Evolutionary conservation across 2,888 invertebrate genomes (phyloP), one percentile per base, ranked within the genome.

Genomic region (Aporophyla lueneburgensis): DNA sequence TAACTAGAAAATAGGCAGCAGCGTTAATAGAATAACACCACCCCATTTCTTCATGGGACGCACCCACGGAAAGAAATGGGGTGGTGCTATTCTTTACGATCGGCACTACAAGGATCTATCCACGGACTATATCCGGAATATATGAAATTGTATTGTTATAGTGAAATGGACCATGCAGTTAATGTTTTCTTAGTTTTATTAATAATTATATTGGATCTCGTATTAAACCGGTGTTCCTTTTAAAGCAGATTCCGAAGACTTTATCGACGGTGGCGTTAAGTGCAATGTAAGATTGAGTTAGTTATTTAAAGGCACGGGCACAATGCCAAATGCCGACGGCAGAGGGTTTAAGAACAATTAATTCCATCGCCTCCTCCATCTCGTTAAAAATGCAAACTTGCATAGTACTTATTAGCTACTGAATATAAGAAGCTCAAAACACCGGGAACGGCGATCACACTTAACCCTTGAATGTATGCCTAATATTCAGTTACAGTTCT

Each of bases 331-430:
- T 49, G 7, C 19, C 6, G n/a, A 58, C 51, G 14, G 24, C 63
- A 63, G 24, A 63, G 51, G 43, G 56, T 63, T 81, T 58, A 5
- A 63, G 46, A 33, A 53, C 75, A 65, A 81, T 78, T 74, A 53
- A 65, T 46, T 33, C 7, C 46, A 40, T 27, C 46, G 21, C n/a
- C 56, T 33, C 14, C 21, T 71, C 1, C 33, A 27, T 61, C 61
- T 43, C n/a, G 6, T 61, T 27, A 40, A 54, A 33, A 76, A 71
- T 61, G 33, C 46, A 33, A 12, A 10, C 27, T 74, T 46, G 16
- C 33, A 21, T 2, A 40, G 5, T 53, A 21, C 12, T n/a, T n/a
- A n/a, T n/a, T n/a, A n/a, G n/a, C n/a, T 46, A 1, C 19, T 73
- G 16, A 12, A 51, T 21, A 21, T 21, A 21, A 24, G n/a, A 16